These are phyloP conservation scores for Leptinotarsa rubiginosa DNA, from an alignment of 2,888 invertebrate species.

Conservation along the genomic window DNA sequence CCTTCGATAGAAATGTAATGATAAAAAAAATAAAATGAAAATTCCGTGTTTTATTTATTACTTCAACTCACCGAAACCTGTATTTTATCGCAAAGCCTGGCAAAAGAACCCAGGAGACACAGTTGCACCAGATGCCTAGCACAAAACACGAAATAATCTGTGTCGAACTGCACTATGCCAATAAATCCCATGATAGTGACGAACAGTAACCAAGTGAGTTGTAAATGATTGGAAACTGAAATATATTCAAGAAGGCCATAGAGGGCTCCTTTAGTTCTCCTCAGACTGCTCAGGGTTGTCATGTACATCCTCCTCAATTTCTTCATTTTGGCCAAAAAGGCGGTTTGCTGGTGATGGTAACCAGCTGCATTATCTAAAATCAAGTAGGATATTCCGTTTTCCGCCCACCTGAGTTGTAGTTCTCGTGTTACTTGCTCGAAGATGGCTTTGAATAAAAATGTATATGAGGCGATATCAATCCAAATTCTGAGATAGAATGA, in stretches of 20 bases:
- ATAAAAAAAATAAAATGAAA: background rate
- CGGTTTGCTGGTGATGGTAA: constrained; percentile 4
- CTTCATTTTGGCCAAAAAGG: constrained; percentile 36
- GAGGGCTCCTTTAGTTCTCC: constrained; percentile 25
- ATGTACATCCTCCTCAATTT: constrained; percentile 38
- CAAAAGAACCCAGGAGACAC: background rate
- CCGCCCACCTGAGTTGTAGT: constrained; percentile 19
- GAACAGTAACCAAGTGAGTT: constrained; percentile 33
- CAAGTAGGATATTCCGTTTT: background rate
- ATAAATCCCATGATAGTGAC: constrained; percentile 16
- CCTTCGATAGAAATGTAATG: too few species aligned
- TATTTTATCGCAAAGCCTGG: constrained; percentile 11
- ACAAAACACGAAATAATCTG: background rate
- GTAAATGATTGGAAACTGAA: constrained; percentile 31
- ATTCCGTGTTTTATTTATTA: background rate
- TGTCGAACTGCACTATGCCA: background rate
- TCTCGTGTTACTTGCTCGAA: constrained; percentile 31
- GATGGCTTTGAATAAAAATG: constrained; percentile 22
- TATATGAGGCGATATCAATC: constrained; percentile 28
- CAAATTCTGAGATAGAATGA: constrained; percentile 28
- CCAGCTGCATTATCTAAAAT: background rate
- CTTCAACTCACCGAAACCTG: constrained; percentile 25
- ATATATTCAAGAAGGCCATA: constrained; percentile 9
- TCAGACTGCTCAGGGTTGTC: constrained; percentile 34
- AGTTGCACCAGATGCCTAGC: background rate